Evolutionary conservation across 1,140 invertebrate genomes (phyloP), one percentile per base, ranked within the genome.

Genomic region (Potamilus streckersoni): DNA sequence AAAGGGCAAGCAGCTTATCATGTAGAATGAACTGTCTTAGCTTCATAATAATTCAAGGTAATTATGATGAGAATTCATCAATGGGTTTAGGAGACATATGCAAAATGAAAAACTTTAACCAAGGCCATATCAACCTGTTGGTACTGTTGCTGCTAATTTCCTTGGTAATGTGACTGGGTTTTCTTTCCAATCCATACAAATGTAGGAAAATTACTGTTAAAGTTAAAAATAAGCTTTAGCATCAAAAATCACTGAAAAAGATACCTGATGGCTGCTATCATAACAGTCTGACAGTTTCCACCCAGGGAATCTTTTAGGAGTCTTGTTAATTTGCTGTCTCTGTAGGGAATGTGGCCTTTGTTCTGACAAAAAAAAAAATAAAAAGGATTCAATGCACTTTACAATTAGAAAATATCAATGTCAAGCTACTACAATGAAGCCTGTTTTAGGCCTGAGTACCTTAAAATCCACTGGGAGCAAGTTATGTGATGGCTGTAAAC

Each of bases 251-350:
- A 49, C 38, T 49, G 0, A 49, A 49, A 49, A 49, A 49, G 93
- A 0, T 95, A 95, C 57, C 95, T 95, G 15, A 98, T 94, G 87
- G 98, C 96, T 27, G 96, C 96, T 72, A 98, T 96, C 96, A 98
- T 98, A 0, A 96, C 96, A 1, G 97, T 99, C 79, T 94, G 93
- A 85, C 96, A 97, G 83, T 97, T 96, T 15, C 97, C 97, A 80
- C 95, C 96, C 16, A 98, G 90, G 0, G 96, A 95, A 83, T 98
- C 98, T 89, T 99, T 98, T 31, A 99, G 89, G 1, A 99, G 91
- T 49, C 97, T 92, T 2, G 97, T 98, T 60, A 98, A 90, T 90
- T 98, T 98, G 15, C 96, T 97, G 89, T 98, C 96, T 11, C 97
- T 92, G 88, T 96, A 98, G 88, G 98, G 98, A 1, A 98, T 95